Evolutionary conservation across 1,140 invertebrate species (phyloP), one percentile per base, ranked within the genome.

Genomic region (Leptoteleia sp.): DNA sequence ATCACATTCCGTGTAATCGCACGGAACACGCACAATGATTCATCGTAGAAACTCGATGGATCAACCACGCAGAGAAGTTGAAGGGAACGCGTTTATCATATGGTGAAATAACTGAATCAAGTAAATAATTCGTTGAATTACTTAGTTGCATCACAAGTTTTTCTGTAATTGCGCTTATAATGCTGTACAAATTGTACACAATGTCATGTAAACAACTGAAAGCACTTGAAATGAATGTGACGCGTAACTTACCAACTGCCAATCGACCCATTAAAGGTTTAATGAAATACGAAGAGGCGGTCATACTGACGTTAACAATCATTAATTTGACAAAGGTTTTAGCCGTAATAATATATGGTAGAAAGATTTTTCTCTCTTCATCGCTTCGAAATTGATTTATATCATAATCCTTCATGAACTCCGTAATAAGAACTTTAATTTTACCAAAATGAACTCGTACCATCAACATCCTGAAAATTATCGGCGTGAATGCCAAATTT

Each of bases 401-500:
- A 35, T 84, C 59, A 17, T 86, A 84, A 61, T 88, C 85, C 35
- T 79, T 80, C 4, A 79, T 48, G 7, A 50, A 73, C 42, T 85
- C 81, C 0, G 7, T 16, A 11, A 88, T 79, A 4, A 88, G n/a
- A 1, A 81, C 54, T n/a, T 48, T 67, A 0, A 88, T 29, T 43
- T 83, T 50, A 3, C 17, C 17, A 31, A 82, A 83, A 33, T 85
- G 75, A 5, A 79, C 38, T 4, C 81, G 70, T 0, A 86, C 3
- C 67, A 82, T 81, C 1, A 81, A 25, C 70, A 88, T 82, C 38
- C 82, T 65, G 0, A 81, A 40, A 3, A 86, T 35, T 17, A 87
- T 87, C 31, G 83, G 79, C 0, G 84, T 80, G 43, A 86, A 87
- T 4, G 84, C 82, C 62, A 86, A 79, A 25, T 86, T 88, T 37